Percentiles rank a stretch among this genome's conserved stretches.
These are phyloP conservation scores for Troilus luridus DNA, from an alignment of 2,888 invertebrate genomes.

Conservation along the genomic window DNA sequence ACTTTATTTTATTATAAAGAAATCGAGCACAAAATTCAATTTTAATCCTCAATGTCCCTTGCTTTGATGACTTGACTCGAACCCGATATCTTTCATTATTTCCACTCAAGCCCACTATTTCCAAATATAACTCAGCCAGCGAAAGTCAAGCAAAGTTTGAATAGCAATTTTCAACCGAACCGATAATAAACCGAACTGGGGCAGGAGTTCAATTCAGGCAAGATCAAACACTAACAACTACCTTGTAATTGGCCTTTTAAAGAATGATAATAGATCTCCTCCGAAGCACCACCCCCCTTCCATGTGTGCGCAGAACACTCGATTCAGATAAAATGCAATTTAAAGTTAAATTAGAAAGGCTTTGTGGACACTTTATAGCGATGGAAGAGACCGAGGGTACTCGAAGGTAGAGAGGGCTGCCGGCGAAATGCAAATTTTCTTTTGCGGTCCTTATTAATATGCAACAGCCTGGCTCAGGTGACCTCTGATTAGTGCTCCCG, in stretches of 20 bases:
- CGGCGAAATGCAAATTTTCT: constrained; percentile 17
- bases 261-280: neutral
- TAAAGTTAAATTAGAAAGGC: constrained; percentile 3
- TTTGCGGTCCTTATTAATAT: neutral
- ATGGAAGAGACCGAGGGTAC: neutral
- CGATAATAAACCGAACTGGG: neutral
- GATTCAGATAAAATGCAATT: neutral
- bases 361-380: neutral
- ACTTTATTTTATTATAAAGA: no score
- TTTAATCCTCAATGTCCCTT: no score
- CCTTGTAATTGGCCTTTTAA: neutral
- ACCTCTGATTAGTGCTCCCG: neutral
- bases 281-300: neutral
- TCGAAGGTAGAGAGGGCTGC: neutral
- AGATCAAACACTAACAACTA: neutral
- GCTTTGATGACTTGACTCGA: no score
- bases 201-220: neutral
- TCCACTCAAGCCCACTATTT: no score
- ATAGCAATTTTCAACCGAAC: neutral
- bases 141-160: no score
- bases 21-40: no score
- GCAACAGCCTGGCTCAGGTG: neutral
- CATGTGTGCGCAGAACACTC: neutral
- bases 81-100: no score
- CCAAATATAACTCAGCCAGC: no score